Base-by-base conservation (phyloP, 2,888 invertebrate genomes). In the Stenotaenia linearis region DNA sequence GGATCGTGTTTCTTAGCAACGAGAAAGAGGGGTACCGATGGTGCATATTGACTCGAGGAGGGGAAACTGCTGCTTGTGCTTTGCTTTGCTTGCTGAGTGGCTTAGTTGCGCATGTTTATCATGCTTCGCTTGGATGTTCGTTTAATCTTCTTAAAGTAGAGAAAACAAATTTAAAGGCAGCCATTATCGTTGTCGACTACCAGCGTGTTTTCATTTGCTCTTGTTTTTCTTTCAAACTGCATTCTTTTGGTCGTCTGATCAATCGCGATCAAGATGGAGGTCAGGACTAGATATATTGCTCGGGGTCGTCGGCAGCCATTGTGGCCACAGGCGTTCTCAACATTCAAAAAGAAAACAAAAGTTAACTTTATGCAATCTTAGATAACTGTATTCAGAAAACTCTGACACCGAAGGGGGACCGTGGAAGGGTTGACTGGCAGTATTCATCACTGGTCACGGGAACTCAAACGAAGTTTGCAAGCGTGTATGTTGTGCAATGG, bases 101-200 rank as follows among this genome's bases (percentile, higher is more conserved):
- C 61, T 61, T 61, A 61, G 61, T 61, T 61, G 61, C 61, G 61
- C 61, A 61, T 61, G 61, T 61, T 61, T 61, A 61, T 61, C 61
- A 61, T 61, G 61, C 61, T 61, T 61, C 61, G 61, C 61, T 61
- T 61, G 61, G 61, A 61, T 61, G 61, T 61, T 61, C 61, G 61
- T 61, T 61, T 61, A 61, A 61, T 61, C 61, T 61, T 23, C 61
- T 61, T 61, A 61, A 61, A 61, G 61, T 61, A 61, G 61, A 61
- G 61, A 61, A 61, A 61, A 61, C 61, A 61, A 61, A 61, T 61
- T 61, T 61, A 61, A 61, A 61, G 61, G 25, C 2, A 61, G 25
- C 61, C 28, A 61, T 61, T 61, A 61, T 25, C 61, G 28, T 45
- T 23, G 61, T 61, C 61, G 61, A 61, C 23, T 25, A 61, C 9